Conservation (phyloP, 1,140 invertebrate genomes). For the Papilio dardanus region DNA sequence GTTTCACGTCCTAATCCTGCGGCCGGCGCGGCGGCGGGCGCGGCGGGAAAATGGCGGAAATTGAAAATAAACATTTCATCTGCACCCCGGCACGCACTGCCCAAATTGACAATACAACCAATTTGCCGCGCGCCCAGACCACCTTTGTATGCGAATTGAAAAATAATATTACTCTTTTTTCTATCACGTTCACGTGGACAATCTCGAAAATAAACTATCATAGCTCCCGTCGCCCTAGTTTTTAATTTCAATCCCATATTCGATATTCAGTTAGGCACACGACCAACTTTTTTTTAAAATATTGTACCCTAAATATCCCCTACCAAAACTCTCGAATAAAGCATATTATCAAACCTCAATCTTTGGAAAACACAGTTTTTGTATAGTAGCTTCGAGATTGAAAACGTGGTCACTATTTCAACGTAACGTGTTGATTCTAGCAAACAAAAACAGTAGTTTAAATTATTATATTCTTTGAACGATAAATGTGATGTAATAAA, state of each 20-base stretch:
- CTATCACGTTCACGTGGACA: conserved; percentile 64
- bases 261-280: not conserved
- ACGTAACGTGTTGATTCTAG: too few species aligned
- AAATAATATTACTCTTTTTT: conserved; percentile 81
- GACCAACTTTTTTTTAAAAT: not conserved
- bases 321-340: too few species aligned
- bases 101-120: conserved; percentile 82
- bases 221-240: conserved; percentile 44
- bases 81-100: conserved; percentile 80
- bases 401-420: too few species aligned
- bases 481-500: not conserved
- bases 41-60: conserved; percentile 78
- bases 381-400: too few species aligned
- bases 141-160: conserved; percentile 82
- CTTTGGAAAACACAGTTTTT: too few species aligned
- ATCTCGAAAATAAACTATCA: conserved; percentile 78
- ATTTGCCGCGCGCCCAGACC: conserved; percentile 78
- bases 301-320: too few species aligned
- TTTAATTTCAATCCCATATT: conserved; percentile 19
- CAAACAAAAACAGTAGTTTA: too few species aligned
- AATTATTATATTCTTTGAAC: too few species aligned
- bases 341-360: too few species aligned
- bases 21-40: conserved; percentile 68
- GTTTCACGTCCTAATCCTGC: conserved; percentile 76
- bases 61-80: conserved; percentile 83